Evolutionary conservation across 1,140 invertebrate genomes (phyloP).

Genomic region (Octopus bimaculoides): DNA sequence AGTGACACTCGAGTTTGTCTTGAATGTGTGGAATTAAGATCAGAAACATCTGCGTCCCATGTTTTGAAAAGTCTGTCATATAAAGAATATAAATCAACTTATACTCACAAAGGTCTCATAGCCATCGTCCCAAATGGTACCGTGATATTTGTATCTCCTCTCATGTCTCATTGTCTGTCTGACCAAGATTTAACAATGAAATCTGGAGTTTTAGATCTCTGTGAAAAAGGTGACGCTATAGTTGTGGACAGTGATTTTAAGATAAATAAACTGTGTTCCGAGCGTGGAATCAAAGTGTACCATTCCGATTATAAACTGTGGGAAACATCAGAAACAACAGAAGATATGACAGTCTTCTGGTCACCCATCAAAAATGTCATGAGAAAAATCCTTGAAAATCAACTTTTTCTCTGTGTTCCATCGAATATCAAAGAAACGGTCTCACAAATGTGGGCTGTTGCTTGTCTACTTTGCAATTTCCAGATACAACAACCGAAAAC

Average conservation of each 20-base stretch:
- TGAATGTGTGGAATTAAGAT: background rate
- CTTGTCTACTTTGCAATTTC: background rate
- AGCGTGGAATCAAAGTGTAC: background rate
- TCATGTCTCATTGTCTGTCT: background rate
- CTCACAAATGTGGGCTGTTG: conserved; percentile 4
- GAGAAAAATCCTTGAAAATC: background rate
- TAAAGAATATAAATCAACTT: background rate
- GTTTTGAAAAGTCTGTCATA: background rate
- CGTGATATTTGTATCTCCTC: background rate
- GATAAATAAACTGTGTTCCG: background rate
- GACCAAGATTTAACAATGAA: background rate
- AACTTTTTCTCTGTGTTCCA: background rate
- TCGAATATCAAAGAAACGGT: background rate
- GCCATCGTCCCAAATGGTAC: background rate
- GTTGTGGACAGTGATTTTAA: background rate
- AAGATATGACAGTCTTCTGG: background rate
- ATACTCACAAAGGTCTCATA: background rate
- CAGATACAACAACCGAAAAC: background rate
- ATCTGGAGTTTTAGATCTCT: background rate
- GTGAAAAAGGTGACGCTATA: background rate
- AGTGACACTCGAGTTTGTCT: background rate
- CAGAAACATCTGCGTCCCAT: background rate
- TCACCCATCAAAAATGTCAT: background rate
- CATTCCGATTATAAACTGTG: background rate
- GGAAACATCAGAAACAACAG: background rate